phyloP scores from a whole-genome alignment of 2,113 vertebrate genomes.

The Tyrannus savana region DNA sequence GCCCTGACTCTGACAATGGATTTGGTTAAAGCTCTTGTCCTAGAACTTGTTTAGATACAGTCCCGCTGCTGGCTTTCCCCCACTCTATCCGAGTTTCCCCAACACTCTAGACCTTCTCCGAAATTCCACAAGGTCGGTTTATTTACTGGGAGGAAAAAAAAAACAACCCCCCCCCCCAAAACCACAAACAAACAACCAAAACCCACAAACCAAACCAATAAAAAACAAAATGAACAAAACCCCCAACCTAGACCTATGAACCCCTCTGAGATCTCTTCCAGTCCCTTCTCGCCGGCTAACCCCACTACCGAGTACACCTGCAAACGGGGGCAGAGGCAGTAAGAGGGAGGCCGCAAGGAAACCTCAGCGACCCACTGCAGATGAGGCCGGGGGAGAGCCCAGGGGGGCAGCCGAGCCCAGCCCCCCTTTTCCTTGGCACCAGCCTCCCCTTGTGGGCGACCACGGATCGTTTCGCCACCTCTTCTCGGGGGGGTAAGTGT shows the following conservation, averaged over 20 bases:
- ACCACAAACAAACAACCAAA: too few species aligned
- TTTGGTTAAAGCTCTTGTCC: not conserved
- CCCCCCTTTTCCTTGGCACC: not conserved
- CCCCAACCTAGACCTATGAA: not conserved
- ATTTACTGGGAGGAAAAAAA: too few species aligned
- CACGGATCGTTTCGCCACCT: not conserved
- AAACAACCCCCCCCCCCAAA: accelerated
- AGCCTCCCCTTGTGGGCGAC: not conserved
- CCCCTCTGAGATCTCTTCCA: not conserved
- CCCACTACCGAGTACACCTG: conserved; percentile 8
- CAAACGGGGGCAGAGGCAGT: not conserved
- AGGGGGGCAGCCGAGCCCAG: not conserved
- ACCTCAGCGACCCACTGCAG: not conserved
- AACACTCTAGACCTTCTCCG: too few species aligned
- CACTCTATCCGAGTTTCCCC: not conserved
- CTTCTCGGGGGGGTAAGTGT: not conserved
- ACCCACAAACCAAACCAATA: not conserved
- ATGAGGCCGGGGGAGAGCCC: not conserved
- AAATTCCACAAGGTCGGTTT: not conserved
- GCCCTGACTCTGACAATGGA: not conserved
- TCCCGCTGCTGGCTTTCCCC: accelerated
- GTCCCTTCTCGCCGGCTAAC: not conserved
- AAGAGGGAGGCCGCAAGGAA: not conserved
- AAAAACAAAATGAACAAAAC: not conserved
- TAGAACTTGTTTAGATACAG: not conserved